These are phyloP conservation scores for Zaprionus kolodkinae DNA, from an alignment of 1,140 invertebrate species.

Conservation along the genomic window DNA sequence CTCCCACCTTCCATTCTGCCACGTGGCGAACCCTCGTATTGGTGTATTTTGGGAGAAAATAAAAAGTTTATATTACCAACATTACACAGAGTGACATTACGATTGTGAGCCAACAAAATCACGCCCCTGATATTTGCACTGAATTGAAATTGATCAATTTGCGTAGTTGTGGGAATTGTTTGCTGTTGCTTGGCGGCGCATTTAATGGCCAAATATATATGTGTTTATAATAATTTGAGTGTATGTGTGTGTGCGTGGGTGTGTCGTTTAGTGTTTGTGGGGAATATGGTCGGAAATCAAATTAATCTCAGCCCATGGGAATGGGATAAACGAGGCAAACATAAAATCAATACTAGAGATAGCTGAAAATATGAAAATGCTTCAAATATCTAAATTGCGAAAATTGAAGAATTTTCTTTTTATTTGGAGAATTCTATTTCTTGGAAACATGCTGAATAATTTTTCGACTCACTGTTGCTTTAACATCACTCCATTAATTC, in stretches of 20 bases:
- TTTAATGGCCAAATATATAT: slow-evolving; percentile 69
- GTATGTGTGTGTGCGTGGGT: neutral
- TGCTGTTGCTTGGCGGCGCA: slow-evolving; percentile 56
- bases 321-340: slow-evolving; percentile 9
- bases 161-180: slow-evolving; percentile 77
- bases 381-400: neutral
- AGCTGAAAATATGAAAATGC: slow-evolving; percentile 7
- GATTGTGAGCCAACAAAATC: slow-evolving; percentile 58
- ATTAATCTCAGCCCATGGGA: slow-evolving; percentile 64
- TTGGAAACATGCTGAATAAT: neutral
- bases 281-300: slow-evolving; percentile 54
- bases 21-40: neutral
- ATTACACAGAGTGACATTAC: slow-evolving; percentile 61
- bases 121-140: slow-evolving; percentile 79
- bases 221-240: neutral
- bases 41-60: slow-evolving; percentile 15
- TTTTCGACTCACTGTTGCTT: neutral
- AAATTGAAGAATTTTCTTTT: neutral
- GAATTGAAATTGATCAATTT: slow-evolving; percentile 82
- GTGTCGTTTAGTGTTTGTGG: slow-evolving; percentile 18
- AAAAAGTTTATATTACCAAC: slow-evolving; percentile 75
- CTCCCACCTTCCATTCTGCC: neutral
- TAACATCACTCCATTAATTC: neutral
- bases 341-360: slow-evolving; percentile 12
- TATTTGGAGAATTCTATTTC: neutral